phyloP scores from a whole-genome alignment of 2,888 invertebrate species.

The Ceraclea dissimilis region DNA sequence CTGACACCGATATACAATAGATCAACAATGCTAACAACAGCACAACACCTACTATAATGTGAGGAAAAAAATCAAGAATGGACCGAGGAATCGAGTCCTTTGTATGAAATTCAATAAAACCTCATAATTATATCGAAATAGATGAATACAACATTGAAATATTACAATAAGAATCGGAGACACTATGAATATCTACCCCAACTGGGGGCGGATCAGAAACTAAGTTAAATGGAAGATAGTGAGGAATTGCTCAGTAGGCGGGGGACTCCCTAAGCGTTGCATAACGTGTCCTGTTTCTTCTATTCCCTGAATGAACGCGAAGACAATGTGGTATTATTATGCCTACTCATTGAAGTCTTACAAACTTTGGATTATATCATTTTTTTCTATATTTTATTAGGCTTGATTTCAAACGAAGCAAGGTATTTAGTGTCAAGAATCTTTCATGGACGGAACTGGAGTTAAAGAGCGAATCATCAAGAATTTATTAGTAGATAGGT shows the following conservation, averaged over 20 bases:
- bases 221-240: neutral
- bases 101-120: slow-evolving; percentile 12
- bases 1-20: slow-evolving; percentile 20
- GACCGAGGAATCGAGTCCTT: slow-evolving; percentile 11
- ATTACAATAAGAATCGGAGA: neutral
- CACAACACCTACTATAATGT: slow-evolving; percentile 15
- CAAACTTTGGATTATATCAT: no score
- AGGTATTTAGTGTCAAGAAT: no score
- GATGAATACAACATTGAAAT: neutral
- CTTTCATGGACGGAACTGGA: no score
- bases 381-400: no score
- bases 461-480: no score
- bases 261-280: neutral
- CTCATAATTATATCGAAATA: slow-evolving; percentile 21
- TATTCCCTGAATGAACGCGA: neutral
- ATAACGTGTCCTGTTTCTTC: slow-evolving; percentile 2
- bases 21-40: slow-evolving; percentile 16
- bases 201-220: slow-evolving; percentile 14
- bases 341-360: no score
- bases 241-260: slow-evolving; percentile 13
- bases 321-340: no score
- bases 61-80: slow-evolving; percentile 12
- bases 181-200: slow-evolving; percentile 17
- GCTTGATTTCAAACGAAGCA: no score
- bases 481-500: no score